Base-by-base conservation (phyloP, 2,113 vertebrate genomes). In the Strix aluco region DNA sequence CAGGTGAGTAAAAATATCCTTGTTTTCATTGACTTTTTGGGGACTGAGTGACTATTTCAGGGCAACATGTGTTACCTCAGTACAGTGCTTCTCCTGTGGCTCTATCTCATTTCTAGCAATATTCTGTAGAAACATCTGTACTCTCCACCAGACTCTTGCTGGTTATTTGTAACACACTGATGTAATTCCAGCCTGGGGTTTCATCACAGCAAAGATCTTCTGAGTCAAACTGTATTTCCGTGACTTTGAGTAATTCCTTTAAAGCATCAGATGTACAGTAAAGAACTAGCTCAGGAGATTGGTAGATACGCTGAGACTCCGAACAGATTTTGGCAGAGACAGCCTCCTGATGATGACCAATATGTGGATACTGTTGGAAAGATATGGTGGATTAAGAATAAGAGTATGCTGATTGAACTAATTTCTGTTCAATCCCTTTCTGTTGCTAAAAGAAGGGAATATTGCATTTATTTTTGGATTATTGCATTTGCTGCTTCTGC, bases 1-100 rank as follows among this genome's bases (percentile, higher is more conserved):
- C 98, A 94, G 99, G 99, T 99, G 94, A 97, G 98, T 86, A 65
- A 80, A 74, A 74, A 73, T 59, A 51, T 15, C 47, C 47, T 32
- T 67, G 23, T 54, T 54, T 47, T 65, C 54, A 9, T 1, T 63
- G 65, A 16, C 69, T 62, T 4, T 13, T 23, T 3, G 51, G 69
- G 21, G 34, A 22, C 25, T 34, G 44, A 25, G 42, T 67, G 57
- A 66, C 72, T 73, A 6, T 73, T 86, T 66, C 0, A 0, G 46
- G 55, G 46, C 20, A 58, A 10, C 29, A 32, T 65, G 14, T 47
- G 30, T 85, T 65, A 44, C 44, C 29, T 82, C 58, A 22, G 17
- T 10, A 19, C 18, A 12, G 25, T 25, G 38, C n/a, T 14, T 1
- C 12, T 66, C 25, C 65, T 30, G 25, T 40, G 78, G 40, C 52